Evolutionary conservation across 2,113 vertebrate species (phyloP).

Genomic region (Crotalus tigris): DNA sequence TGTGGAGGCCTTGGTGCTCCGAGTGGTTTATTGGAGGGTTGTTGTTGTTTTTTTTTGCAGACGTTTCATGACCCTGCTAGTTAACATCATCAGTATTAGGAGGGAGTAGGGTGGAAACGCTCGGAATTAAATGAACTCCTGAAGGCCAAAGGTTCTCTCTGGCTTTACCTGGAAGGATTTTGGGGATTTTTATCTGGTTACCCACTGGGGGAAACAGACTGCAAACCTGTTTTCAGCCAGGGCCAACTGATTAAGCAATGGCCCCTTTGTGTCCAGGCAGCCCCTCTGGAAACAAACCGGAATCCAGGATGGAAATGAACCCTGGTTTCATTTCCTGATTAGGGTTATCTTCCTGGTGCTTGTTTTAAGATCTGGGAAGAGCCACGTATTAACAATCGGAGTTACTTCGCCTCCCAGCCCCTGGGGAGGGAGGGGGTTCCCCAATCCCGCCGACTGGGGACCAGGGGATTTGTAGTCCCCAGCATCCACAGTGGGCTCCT

Average conservation of each 20-base stretch:
- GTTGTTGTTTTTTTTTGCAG: not conserved
- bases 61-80: not conserved
- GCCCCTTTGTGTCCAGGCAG: not conserved
- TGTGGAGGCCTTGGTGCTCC: not conserved
- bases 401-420: not conserved
- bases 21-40: too few relatives aligned
- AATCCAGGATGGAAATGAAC: not conserved
- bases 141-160: not conserved
- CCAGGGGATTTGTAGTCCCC: not conserved
- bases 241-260: not conserved
- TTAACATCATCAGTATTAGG: not conserved
- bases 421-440: not conserved
- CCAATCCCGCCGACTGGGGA: not conserved
- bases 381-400: not conserved
- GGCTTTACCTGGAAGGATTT: not conserved
- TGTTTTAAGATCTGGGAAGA: not conserved
- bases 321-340: rapidly evolving
- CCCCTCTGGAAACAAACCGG: not conserved
- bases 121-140: not conserved
- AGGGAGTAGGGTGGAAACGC: not conserved
- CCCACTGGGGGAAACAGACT: not conserved
- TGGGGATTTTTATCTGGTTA: not conserved
- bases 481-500: not conserved
- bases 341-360: not conserved
- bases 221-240: not conserved